Conservation (phyloP, 2,113 vertebrate species). For the Tursiops truncatus region DNA sequence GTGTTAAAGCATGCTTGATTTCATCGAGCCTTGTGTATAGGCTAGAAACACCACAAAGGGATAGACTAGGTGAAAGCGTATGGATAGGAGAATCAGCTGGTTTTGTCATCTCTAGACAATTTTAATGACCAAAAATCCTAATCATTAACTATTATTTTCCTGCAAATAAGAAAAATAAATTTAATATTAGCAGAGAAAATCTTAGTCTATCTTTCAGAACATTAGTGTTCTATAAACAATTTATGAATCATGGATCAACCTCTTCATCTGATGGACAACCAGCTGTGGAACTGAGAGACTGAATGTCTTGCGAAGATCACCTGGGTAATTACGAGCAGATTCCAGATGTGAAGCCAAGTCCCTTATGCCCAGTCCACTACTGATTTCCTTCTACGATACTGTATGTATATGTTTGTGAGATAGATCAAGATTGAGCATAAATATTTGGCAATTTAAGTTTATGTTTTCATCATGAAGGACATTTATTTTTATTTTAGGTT, state of each 20-base stretch:
- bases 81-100: neutral
- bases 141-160: neutral
- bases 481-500: slow-evolving; percentile 12
- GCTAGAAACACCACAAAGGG: neutral
- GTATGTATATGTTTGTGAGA: neutral
- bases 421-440: neutral
- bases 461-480: neutral
- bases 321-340: neutral
- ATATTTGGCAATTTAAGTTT: neutral
- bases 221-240: neutral
- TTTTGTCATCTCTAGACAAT: neutral
- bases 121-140: slow-evolving; percentile 1
- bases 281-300: neutral
- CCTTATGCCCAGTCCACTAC: neutral
- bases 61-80: neutral
- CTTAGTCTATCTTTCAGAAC: neutral
- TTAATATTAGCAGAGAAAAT: slow-evolving; percentile 24
- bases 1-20: neutral
- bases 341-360: neutral
- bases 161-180: slow-evolving; percentile 11
- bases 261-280: neutral
- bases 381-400: neutral
- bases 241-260: neutral
- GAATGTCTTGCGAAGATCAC: neutral
- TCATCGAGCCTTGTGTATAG: neutral